Evolutionary conservation across 2,113 vertebrate species (phyloP).

Genomic region (Anhinga anhinga): DNA sequence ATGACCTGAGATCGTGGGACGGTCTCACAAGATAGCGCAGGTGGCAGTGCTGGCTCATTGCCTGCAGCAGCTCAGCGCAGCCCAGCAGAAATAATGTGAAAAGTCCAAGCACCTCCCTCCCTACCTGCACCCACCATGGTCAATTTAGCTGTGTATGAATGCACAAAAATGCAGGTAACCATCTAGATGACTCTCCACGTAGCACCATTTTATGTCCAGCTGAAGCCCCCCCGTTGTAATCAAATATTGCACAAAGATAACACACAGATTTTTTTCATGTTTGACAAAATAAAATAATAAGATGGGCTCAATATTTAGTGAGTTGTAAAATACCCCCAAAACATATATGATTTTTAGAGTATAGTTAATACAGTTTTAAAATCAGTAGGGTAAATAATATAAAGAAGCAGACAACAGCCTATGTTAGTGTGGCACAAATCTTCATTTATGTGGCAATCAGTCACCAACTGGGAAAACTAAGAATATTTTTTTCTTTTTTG

Average conservation of each 20-base stretch:
- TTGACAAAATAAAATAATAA: neutral
- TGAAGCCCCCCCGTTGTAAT: no score
- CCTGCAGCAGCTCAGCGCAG: neutral
- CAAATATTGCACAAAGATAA: neutral
- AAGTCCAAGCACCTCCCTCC: neutral
- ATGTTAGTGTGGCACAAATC: neutral
- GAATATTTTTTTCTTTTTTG: neutral
- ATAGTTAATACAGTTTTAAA: neutral
- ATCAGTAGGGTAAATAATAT: neutral
- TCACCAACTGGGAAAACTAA: neutral
- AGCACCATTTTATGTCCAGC: neutral
- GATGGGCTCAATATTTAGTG: neutral
- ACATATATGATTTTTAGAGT: neutral
- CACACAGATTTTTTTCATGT: no score
- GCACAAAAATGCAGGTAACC: neutral
- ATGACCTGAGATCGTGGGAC: fast-evolving
- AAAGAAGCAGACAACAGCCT: neutral
- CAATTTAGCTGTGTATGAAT: neutral
- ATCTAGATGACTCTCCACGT: neutral
- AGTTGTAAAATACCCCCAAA: neutral
- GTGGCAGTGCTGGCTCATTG: neutral
- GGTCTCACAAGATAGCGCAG: neutral
- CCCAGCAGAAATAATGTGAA: neutral
- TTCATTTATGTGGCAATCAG: neutral
- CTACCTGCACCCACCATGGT: fast-evolving